Percentiles rank a stretch among this genome's conserved stretches.
Conservation (phyloP, 2,797 vertebrate genomes). For the Characodon lateralis region DNA sequence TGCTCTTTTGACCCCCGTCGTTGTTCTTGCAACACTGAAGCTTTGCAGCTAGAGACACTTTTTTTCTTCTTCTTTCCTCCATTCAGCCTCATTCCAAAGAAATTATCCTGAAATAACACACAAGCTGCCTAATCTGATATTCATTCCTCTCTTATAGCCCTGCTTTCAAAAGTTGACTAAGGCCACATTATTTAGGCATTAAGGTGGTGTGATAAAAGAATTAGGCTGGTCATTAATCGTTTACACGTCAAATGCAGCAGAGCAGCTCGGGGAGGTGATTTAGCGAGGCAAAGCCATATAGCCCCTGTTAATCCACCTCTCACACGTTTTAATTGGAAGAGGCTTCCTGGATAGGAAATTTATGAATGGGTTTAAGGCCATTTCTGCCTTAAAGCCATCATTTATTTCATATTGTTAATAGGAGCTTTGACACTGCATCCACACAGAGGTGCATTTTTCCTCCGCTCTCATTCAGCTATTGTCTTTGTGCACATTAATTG, state of each 20-base stretch:
- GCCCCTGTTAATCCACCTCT: constrained; percentile 84
- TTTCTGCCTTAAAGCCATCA: constrained; percentile 80
- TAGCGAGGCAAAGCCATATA: constrained; percentile 81
- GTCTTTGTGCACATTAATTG: constrained; percentile 65
- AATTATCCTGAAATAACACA: constrained; percentile 73
- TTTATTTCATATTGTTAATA: constrained; percentile 80
- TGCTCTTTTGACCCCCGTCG: constrained; percentile 48
- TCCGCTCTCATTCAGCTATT: constrained; percentile 66
- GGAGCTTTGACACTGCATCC: constrained; percentile 78
- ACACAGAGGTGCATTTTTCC: constrained; percentile 66
- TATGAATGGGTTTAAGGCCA: constrained; percentile 83
- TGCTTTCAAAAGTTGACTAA: constrained; percentile 82
- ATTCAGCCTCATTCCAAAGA: constrained; percentile 52
- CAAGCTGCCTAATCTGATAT: constrained; percentile 78
- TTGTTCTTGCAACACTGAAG: constrained; percentile 39
- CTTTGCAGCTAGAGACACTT: constrained; percentile 41
- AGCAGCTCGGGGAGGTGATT: constrained; percentile 83
- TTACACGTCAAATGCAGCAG: constrained; percentile 82
- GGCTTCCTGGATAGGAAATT: constrained; percentile 80
- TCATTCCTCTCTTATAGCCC: constrained; percentile 76
- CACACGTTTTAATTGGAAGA: constrained; percentile 85
- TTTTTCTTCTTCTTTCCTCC: constrained; percentile 17
- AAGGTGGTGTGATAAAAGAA: constrained; percentile 83
- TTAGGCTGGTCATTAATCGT: constrained; percentile 85
- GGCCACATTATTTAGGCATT: constrained; percentile 84